Conservation (phyloP, 2,797 vertebrate species). For the Scolopax bukidnonensis region DNA sequence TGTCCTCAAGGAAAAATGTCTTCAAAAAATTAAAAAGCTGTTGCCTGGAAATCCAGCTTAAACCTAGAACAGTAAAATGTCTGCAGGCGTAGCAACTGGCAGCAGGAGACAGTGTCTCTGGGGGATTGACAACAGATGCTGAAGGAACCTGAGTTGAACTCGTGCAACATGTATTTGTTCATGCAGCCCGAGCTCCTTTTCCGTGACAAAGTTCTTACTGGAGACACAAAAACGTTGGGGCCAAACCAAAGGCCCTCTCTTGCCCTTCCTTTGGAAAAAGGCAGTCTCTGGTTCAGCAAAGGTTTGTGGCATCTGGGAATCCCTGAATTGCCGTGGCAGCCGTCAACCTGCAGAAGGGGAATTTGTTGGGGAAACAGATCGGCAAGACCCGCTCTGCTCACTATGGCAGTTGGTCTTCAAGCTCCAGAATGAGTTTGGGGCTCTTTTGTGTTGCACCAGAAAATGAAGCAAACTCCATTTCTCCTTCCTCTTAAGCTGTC, state of each 20-base stretch:
- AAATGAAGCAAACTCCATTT: not conserved
- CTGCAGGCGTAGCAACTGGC: slow-evolving; percentile 32
- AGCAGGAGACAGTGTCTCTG: not conserved
- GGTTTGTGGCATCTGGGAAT: not conserved
- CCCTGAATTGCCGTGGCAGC: not conserved
- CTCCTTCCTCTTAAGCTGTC: not conserved
- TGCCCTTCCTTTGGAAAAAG: not conserved
- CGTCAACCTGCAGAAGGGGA: not conserved
- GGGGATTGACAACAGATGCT: not conserved
- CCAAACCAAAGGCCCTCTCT: not conserved
- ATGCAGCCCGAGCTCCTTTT: not conserved
- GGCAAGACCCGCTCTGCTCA: not conserved
- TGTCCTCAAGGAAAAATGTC: not conserved
- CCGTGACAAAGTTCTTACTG: not conserved
- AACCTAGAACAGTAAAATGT: slow-evolving; percentile 15
- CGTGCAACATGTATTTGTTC: not conserved
- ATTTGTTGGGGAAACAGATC: not conserved
- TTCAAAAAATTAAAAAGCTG: not conserved
- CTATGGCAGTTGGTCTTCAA: not conserved
- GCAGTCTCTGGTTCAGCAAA: not conserved
- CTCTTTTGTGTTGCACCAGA: not conserved
- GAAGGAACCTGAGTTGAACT: slow-evolving; percentile 10
- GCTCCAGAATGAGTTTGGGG: not conserved
- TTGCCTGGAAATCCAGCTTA: slow-evolving; percentile 25
- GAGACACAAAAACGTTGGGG: not conserved